Evolutionary conservation across 2,113 vertebrate genomes (phyloP).

Genomic region (Fregata magnificens): DNA sequence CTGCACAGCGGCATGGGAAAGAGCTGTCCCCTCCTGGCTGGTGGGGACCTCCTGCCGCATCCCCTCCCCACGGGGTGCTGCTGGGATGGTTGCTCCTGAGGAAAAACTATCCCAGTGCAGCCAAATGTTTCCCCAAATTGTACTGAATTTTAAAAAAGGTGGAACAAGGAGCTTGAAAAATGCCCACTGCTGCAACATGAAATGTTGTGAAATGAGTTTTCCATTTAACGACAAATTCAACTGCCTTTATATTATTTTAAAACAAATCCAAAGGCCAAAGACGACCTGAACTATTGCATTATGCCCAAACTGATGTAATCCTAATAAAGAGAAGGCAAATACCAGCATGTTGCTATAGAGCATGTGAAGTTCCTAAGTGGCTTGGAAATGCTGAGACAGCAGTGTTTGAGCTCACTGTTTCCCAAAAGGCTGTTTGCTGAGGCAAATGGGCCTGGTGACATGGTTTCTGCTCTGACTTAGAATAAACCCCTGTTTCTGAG

Average conservation of each 20-base stretch:
- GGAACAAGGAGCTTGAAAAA: background rate
- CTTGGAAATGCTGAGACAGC: background rate
- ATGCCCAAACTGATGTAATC: background rate
- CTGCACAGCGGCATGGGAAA: background rate
- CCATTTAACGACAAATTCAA: background rate
- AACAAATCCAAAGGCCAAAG: background rate
- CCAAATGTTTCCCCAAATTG: background rate
- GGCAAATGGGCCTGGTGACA: fast-evolving
- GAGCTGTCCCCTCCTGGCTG: background rate
- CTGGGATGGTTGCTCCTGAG: background rate
- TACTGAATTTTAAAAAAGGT: background rate
- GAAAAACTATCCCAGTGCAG: background rate
- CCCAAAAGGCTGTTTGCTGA: background rate
- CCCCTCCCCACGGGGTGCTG: background rate
- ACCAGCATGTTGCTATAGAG: background rate
- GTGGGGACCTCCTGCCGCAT: background rate
- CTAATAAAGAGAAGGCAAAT: background rate
- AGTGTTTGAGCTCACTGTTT: background rate
- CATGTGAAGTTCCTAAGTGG: background rate
- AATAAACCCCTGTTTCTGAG: background rate
- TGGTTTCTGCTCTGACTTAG: background rate
- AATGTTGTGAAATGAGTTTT: background rate
- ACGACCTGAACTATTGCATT: background rate
- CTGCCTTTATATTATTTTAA: background rate
- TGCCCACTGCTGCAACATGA: background rate